Base-by-base conservation (phyloP, 2,888 invertebrate species). In the Ichneumon xanthorius region DNA sequence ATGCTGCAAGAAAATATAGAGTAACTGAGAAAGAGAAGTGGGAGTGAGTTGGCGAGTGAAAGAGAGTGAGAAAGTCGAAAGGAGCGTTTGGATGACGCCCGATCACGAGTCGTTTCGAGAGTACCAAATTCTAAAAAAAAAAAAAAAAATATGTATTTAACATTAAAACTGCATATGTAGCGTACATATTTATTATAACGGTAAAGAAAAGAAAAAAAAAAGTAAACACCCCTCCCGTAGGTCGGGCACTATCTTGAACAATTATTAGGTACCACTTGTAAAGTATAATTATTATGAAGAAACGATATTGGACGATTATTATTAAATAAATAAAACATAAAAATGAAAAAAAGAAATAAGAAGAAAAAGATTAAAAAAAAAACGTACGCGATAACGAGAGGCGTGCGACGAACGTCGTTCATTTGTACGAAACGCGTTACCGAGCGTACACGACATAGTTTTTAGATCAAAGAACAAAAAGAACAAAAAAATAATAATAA, bases 91-190 rank as follows among this genome's bases (percentile, higher is more conserved):
- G 75, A 77, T 63, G 48, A 80, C 50, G 72, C 58, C 86, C 87
- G 87, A 88, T 88, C 89, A 86, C 77, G 88, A 89, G 90, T 90
- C 90, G 90, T 90, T 92, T 92, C 90, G 90, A 92, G 92, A 93
- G 93, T 93, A 93, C 91, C 93, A 93, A 93, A 93, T 93, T 93
- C 93, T 93, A 93, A 93, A 93, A 87, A 86, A 80, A 84, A 78
- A 78, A 86, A 76, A 84, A 82, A 86, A 77, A 71, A 80, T 82
- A 92, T 92, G 91, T 92, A 91, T 91, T 91, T 92, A 90, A 90
- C 86, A 90, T 89, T 88, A 89, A 89, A 89, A 89, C 82, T 88
- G 89, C 91, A 90, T 91, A 92, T 90, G 90, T 90, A 89, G 91
- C 90, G 89, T 92, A 89, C 79, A 88, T 90, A 89, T 90, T 88